These are phyloP conservation scores for Muscicapa comitata DNA, from an alignment of 2,797 vertebrate genomes.

Conservation along the genomic window DNA sequence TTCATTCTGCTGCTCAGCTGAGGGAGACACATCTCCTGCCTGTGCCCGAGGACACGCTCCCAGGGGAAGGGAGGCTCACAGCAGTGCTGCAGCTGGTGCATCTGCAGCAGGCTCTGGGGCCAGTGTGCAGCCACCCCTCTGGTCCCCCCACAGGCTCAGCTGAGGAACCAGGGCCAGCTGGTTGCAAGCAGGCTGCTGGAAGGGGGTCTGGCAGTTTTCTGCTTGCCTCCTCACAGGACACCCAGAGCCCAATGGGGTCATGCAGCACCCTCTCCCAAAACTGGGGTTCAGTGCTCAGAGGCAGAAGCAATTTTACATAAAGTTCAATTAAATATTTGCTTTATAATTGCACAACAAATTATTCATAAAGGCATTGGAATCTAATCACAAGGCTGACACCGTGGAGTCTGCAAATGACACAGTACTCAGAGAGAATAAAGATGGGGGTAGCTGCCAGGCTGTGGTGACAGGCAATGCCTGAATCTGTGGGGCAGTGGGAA, in stretches of 20 bases:
- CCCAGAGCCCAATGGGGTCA: background rate
- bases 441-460: background rate
- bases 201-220: background rate
- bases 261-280: background rate
- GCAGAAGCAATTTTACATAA: constrained; percentile 65
- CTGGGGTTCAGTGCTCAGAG: background rate
- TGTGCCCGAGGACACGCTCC: background rate
- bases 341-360: constrained; percentile 71
- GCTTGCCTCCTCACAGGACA: background rate
- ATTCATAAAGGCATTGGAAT: constrained; percentile 68
- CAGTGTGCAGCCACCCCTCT: background rate
- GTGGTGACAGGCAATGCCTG: background rate
- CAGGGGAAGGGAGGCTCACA: background rate
- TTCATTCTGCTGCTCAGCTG: background rate
- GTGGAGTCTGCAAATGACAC: constrained; percentile 38
- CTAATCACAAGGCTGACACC: constrained; percentile 56
- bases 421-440: constrained; percentile 54
- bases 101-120: background rate
- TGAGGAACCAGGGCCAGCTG: background rate
- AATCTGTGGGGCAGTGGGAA: background rate
- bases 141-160: background rate
- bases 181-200: background rate
- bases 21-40: background rate
- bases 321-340: constrained; percentile 74
- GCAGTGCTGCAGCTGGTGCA: background rate